Evolutionary conservation across 2,888 invertebrate species (phyloP), one percentile per base, ranked within the genome.

Genomic region (Hypomecis punctinalis): DNA sequence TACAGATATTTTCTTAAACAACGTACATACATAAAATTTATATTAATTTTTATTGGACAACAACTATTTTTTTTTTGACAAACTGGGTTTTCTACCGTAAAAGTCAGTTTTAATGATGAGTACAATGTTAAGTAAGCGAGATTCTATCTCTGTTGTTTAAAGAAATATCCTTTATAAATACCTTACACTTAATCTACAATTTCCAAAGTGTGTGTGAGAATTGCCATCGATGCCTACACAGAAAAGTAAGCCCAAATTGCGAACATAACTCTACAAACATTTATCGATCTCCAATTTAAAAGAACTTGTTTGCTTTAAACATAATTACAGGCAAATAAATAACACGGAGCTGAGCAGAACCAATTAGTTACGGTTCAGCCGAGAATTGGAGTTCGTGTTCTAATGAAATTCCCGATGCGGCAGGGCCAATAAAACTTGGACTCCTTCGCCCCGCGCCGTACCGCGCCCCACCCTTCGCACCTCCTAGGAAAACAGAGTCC

Each of bases 341-440:
- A 85, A 80, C 79, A 73, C 63, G 56, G 72, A 67, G 69, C 74
- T 65, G 56, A 63, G 76, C 73, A 66, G 78, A 80, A 80, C 77
- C 79, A 85, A 86, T 85, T 85, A 86, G 79, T 77, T 57, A 77
- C 78, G 80, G 81, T 80, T 80, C 81, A 63, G 61, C 57, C 65
- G 76, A 76, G 76, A 76, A 80, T 79, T 72, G 74, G 75, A 81
- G 80, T 82, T 81, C 67, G 77, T 61, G 72, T 77, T 70, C 70
- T 85, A 86, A 84, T 86, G 82, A 84, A 86, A 85, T 86, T 83
- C 84, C 78, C 75, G 61, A 70, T 74, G 73, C 73, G 63, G 70
- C 62, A 60, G 46, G 46, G 60, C 68, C 61, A 65, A 61, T 66
- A 61, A 55, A 66, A 66, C 68, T 64, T 58, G 57, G 57, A 23